Percentiles rank a stretch among this genome's conserved stretches.
Conservation (phyloP, 2,888 invertebrate species). For the Mechanitis messenoides region DNA sequence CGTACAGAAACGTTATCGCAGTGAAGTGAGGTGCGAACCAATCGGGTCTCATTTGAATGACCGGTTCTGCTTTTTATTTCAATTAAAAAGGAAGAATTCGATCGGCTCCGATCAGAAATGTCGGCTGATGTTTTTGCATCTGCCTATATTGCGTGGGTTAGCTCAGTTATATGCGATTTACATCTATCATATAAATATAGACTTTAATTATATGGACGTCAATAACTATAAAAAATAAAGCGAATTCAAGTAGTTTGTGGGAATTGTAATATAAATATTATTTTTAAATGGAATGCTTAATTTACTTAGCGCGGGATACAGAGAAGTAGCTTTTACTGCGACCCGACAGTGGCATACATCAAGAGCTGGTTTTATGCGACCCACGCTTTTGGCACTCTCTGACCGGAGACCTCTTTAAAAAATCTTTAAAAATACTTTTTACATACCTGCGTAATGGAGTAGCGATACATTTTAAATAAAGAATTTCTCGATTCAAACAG, state of each 20-base stretch:
- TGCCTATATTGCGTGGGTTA: constrained; percentile 25
- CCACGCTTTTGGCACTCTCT: constrained; percentile 63
- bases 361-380: constrained; percentile 42
- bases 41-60: constrained; percentile 57
- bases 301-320: constrained; percentile 34
- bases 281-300: neutral
- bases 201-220: constrained; percentile 8
- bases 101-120: constrained; percentile 43
- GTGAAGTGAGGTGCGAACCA: constrained; percentile 50
- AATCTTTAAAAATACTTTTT: constrained; percentile 45
- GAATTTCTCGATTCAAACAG: constrained; percentile 30
- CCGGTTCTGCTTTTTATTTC: constrained; percentile 48
- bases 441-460: constrained; percentile 37
- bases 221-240: constrained; percentile 1
- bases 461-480: constrained; percentile 29
- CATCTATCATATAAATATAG: constrained; percentile 3
- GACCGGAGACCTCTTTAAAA: constrained; percentile 40
- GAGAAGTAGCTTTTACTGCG: constrained; percentile 44
- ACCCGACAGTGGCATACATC: constrained; percentile 59
- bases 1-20: constrained; percentile 24
- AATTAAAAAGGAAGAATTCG: constrained; percentile 42
- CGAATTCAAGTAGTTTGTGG: constrained; percentile 7
- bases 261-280: neutral
- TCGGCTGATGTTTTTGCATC: constrained; percentile 42
- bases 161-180: constrained; percentile 13